Conservation (phyloP, 2,113 vertebrate species). For the Phocoena phocoena region DNA sequence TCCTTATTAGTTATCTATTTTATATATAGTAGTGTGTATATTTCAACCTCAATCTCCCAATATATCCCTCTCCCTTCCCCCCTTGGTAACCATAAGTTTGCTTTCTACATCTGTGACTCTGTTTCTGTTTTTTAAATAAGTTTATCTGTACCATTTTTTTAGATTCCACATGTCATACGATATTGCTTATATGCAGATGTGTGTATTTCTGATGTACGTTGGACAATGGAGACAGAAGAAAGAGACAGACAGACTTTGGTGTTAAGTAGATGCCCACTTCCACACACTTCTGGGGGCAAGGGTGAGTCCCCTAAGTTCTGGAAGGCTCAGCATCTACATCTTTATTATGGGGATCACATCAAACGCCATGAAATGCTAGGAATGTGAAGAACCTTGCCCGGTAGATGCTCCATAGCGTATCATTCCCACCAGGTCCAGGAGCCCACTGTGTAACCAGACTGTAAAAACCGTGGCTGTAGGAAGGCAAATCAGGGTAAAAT, state of each 20-base stretch:
- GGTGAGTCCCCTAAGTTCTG: neutral
- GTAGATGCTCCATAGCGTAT: fast-evolving
- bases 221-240: neutral
- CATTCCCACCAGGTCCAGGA: neutral
- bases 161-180: neutral
- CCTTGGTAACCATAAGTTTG: neutral
- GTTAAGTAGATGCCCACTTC: fast-evolving
- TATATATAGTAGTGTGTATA: too few species aligned
- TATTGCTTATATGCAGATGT: fast-evolving
- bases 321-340: neutral
- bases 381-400: neutral
- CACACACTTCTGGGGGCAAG: neutral
- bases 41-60: too few species aligned
- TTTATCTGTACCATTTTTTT: neutral
- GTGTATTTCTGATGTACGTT: neutral
- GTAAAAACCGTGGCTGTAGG: fast-evolving
- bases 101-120: neutral
- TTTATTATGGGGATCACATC: neutral
- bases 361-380: fast-evolving
- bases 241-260: neutral
- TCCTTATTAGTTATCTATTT: too few species aligned
- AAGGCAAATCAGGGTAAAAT: neutral
- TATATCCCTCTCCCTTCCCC: too few species aligned
- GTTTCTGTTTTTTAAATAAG: neutral
- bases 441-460: fast-evolving